These are phyloP conservation scores for Phyllotreta cruciferae DNA, from an alignment of 2,888 invertebrate species.

Conservation along the genomic window DNA sequence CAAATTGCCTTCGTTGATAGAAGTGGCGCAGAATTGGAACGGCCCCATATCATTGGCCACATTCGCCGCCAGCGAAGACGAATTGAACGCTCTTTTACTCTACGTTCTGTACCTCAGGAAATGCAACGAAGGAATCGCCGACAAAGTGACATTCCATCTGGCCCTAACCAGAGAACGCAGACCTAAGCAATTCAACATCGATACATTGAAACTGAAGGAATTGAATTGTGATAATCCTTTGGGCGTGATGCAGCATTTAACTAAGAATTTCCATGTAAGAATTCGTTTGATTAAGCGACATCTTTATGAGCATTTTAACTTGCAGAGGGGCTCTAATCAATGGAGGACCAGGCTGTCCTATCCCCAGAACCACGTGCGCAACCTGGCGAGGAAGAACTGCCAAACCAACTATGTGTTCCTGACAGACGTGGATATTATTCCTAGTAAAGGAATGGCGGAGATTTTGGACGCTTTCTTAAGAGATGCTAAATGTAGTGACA, in stretches of 20 bases:
- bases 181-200: slow-evolving; percentile 51
- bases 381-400: slow-evolving; percentile 85
- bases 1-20: slow-evolving; percentile 76
- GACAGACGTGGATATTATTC: slow-evolving; percentile 89
- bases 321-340: slow-evolving; percentile 40
- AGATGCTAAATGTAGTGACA: slow-evolving; percentile 62
- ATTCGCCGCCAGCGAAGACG: slow-evolving; percentile 79
- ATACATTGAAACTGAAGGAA: slow-evolving; percentile 54
- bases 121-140: slow-evolving; percentile 76
- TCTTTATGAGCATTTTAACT: slow-evolving; percentile 22
- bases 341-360: slow-evolving; percentile 82
- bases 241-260: slow-evolving; percentile 64
- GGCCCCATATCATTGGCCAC: slow-evolving; percentile 86
- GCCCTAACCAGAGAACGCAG: slow-evolving; percentile 70
- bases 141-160: slow-evolving; percentile 78
- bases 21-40: slow-evolving; percentile 81
- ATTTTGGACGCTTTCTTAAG: slow-evolving; percentile 74
- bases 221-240: slow-evolving; percentile 75
- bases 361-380: slow-evolving; percentile 89
- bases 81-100: slow-evolving; percentile 74
- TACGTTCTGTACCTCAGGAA: slow-evolving; percentile 78
- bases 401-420: slow-evolving; percentile 82
- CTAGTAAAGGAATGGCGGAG: slow-evolving; percentile 75
- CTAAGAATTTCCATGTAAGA: slow-evolving; percentile 56
- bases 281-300: neutral